These are phyloP conservation scores for Chaunax sp. DNA, from an alignment of 2,797 vertebrate species.

Conservation along the genomic window DNA sequence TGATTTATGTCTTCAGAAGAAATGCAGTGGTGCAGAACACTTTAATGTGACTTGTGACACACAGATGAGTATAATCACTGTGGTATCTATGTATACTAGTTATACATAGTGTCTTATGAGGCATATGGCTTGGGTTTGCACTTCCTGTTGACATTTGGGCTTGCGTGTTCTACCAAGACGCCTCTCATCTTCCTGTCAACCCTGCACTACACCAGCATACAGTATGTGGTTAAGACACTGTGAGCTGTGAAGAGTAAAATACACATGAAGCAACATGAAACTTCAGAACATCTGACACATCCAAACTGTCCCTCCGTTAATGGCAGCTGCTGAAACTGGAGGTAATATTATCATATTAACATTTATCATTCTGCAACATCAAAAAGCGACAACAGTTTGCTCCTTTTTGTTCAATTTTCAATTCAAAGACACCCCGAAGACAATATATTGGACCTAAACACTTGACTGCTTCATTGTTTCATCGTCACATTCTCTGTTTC, in stretches of 20 bases:
- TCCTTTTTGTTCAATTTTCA: neutral
- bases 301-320: neutral
- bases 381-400: neutral
- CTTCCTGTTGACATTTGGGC: slow-evolving; percentile 61
- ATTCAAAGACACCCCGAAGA: neutral
- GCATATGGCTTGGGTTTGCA: slow-evolving; percentile 5
- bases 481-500: neutral
- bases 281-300: neutral
- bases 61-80: neutral
- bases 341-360: neutral
- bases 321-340: neutral
- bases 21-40: too few relatives aligned
- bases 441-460: neutral
- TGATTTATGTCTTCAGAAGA: too few relatives aligned
- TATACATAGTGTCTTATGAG: neutral
- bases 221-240: too few relatives aligned
- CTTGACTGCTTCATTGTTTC: neutral
- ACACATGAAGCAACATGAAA: neutral
- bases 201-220: neutral
- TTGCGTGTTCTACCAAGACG: slow-evolving; percentile 9
- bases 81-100: neutral
- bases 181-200: slow-evolving; percentile 42
- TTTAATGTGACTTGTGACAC: neutral
- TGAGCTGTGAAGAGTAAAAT: neutral
- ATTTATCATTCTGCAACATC: neutral